Evolutionary conservation across 1,140 invertebrate genomes (phyloP), one percentile per base, ranked within the genome.

Genomic region (Drosophila triauraria): DNA sequence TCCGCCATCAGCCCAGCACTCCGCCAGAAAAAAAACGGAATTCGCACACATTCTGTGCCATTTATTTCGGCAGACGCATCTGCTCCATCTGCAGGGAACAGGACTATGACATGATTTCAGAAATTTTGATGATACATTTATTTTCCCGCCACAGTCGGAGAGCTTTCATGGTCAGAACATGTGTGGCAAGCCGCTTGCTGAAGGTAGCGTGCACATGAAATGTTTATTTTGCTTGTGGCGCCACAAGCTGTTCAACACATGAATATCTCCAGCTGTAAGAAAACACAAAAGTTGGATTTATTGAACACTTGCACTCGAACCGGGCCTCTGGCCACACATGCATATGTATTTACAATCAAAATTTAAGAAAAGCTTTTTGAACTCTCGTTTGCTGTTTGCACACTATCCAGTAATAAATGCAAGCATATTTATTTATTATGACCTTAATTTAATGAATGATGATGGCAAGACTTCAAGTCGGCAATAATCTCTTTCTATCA

Each of bases 91-190:
- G 48, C 67, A 46, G 40, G 12, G 30, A 71, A 60, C 53, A 59
- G 27, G 70, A 56, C 53, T 72, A 42, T 59, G 54, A 72, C 53
- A 74, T 74, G 70, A 72, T 74, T 74, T 74, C 23, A 74, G 40
- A 23, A 60, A 74, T 74, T 74, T 72, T 72, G 70, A 74, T 74
- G 68, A 72, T 72, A 60, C 54, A 60, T 71, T 74, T 17, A 60
- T 60, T 72, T 60, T 23, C 5, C 27, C n/a, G 13, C 20, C 62
- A 35, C 32, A 44, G 20, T n/a, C 25, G 9, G 58, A 3, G 23
- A 30, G 27, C 13, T 69, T 68, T 68, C 69, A 59, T 43, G 69
- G 69, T 72, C 69, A 43, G 51, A 35, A 42, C 69, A 71, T 71
- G 67, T 71, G 67, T 43, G 67, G 44, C 32, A 71, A 56, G 63